phyloP scores from a whole-genome alignment of 2,888 invertebrate species.

The Sabatieria punctata region DNA sequence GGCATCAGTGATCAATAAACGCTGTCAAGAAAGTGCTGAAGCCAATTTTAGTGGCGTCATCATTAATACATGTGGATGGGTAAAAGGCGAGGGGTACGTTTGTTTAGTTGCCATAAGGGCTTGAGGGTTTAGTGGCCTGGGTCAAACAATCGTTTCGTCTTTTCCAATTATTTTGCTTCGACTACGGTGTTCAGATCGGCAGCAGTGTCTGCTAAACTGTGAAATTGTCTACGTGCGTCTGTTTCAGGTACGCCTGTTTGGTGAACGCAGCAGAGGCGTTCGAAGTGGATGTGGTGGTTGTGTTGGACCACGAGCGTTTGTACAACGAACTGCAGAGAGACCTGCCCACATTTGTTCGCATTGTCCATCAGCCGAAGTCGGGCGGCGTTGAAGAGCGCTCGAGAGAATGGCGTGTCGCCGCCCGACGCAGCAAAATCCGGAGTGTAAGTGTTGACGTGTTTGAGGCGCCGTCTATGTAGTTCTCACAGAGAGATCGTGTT shows the following conservation, averaged over 20 bases:
- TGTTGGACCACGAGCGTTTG: constrained; percentile 83
- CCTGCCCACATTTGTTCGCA: constrained; percentile 63
- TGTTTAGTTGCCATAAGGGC: too few relatives aligned
- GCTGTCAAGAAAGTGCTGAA: constrained; percentile 11
- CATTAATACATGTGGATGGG: constrained; percentile 95
- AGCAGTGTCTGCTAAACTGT: too few relatives aligned
- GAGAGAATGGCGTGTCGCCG: constrained; percentile 11
- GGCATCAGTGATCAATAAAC: constrained; percentile 6
- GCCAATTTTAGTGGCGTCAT: constrained; percentile 52
- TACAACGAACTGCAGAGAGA: constrained; percentile 83
- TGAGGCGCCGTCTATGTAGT: too few relatives aligned
- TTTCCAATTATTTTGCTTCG: too few relatives aligned
- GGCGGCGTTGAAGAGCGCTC: constrained; percentile 54
- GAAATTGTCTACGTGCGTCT: too few relatives aligned
- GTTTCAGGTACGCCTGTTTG: constrained; percentile 35
- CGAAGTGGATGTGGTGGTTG: constrained; percentile 84
- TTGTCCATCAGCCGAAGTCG: constrained; percentile 79
- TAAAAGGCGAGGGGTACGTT: constrained; percentile 77
- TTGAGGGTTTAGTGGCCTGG: too few relatives aligned
- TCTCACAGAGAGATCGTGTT: too few relatives aligned
- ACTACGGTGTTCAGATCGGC: too few relatives aligned
- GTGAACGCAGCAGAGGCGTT: constrained; percentile 77
- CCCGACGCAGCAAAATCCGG: constrained; percentile 20
- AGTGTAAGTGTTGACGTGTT: constrained; percentile 50
- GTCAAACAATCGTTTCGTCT: too few relatives aligned